Conservation (phyloP, 2,797 vertebrate species). For the Paratrypauchen microcephalus region DNA sequence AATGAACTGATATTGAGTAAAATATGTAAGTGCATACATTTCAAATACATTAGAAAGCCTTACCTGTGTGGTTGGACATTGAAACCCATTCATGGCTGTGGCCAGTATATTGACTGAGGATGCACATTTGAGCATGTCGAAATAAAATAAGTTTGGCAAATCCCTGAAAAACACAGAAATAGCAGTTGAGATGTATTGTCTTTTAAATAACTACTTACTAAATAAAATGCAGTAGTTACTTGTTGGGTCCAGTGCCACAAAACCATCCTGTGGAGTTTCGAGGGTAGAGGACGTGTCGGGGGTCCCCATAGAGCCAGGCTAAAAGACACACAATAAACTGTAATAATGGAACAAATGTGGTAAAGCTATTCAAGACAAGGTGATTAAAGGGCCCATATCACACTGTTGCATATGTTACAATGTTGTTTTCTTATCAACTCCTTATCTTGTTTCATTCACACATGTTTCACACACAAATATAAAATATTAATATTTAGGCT, state of each 20-base stretch:
- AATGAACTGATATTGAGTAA: background rate
- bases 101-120: slow-evolving; percentile 72
- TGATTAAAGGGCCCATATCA: too few species aligned
- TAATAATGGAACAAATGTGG: background rate
- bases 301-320: slow-evolving; percentile 91
- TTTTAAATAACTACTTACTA: too few species aligned
- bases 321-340: background rate
- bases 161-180: slow-evolving; percentile 58
- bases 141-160: slow-evolving; percentile 80
- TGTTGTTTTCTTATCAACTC: too few species aligned
- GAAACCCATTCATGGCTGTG: slow-evolving; percentile 72
- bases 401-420: too few species aligned
- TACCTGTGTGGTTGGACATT: slow-evolving; percentile 90
- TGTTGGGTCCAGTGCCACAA: slow-evolving; percentile 80
- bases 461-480: too few species aligned
- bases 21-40: background rate
- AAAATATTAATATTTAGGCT: too few species aligned
- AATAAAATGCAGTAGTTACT: slow-evolving; percentile 55
- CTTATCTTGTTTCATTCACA: too few species aligned
- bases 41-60: background rate
- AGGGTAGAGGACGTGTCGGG: slow-evolving; percentile 85
- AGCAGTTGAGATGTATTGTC: background rate
- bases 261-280: slow-evolving; percentile 87
- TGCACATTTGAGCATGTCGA: slow-evolving; percentile 82
- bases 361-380: background rate